phyloP scores from a whole-genome alignment of 2,113 vertebrate genomes.

The Seriola aureovittata region DNA sequence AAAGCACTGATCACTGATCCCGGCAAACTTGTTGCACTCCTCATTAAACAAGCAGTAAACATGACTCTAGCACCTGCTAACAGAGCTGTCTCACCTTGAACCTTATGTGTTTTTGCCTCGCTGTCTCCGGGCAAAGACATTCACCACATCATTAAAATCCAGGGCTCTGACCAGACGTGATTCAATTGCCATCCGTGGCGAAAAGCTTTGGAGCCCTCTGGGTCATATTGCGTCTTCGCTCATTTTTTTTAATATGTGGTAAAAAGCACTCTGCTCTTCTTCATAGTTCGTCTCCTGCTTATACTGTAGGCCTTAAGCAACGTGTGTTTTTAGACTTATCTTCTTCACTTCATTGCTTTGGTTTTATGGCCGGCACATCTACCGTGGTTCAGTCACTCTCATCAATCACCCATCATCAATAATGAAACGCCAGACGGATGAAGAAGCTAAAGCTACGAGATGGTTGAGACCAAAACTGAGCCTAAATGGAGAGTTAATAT shows the following conservation, averaged over 20 bases:
- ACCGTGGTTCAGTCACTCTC: neutral
- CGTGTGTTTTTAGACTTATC: constrained; percentile 18
- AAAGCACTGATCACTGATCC: constrained; percentile 26
- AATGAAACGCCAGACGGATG: neutral
- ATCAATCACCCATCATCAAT: neutral
- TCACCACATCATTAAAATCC: constrained; percentile 69
- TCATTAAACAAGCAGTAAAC: constrained; percentile 51
- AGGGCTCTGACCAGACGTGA: constrained; percentile 39
- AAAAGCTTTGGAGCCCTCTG: constrained; percentile 13
- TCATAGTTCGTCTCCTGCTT: neutral
- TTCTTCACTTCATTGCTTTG: neutral
- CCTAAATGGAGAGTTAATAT: neutral
- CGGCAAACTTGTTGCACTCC: constrained; percentile 18
- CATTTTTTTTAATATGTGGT: constrained; percentile 3
- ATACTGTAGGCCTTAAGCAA: neutral
- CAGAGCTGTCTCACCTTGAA: constrained; percentile 56
- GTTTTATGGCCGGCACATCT: neutral
- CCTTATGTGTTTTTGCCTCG: constrained; percentile 39
- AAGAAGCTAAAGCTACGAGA: neutral
- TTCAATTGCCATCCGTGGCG: constrained; percentile 33
- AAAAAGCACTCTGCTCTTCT: neutral
- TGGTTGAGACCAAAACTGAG: too few relatives aligned
- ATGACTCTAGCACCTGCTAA: constrained; percentile 30
- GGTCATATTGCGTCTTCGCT: constrained; percentile 32
- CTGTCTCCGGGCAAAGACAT: constrained; percentile 48